A percentile compares a stretch with the other conserved stretches of the same genome.
Conservation (phyloP, 2,113 vertebrate species). For the Echinops telfairi region DNA sequence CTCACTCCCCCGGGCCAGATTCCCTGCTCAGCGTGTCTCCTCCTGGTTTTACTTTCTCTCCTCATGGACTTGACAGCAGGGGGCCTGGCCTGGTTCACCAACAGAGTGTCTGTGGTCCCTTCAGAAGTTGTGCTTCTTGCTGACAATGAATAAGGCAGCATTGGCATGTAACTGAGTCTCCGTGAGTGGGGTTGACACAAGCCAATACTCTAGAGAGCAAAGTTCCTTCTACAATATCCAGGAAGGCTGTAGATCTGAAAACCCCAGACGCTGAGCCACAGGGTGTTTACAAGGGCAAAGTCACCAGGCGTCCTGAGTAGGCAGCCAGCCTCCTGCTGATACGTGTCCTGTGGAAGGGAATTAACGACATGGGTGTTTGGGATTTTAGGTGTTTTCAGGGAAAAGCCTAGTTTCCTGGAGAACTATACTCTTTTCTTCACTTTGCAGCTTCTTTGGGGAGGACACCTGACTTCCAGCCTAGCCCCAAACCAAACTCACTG, state of each 20-base stretch:
- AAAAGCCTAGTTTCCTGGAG: conserved; percentile 1
- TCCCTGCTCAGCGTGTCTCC: not conserved
- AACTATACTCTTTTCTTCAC: not conserved
- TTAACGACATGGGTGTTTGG: not conserved
- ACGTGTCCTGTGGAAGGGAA: no score
- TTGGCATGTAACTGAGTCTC: not conserved
- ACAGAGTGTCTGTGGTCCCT: not conserved
- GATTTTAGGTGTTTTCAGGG: not conserved
- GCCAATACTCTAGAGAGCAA: not conserved
- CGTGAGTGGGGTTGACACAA: not conserved
- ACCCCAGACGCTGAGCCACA: not conserved
- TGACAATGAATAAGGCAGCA: not conserved
- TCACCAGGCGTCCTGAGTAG: not conserved
- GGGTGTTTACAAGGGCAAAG: no score
- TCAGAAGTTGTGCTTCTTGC: not conserved
- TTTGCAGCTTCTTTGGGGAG: not conserved
- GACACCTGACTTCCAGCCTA: not conserved
- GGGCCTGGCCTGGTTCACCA: not conserved
- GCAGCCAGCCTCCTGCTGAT: not conserved
- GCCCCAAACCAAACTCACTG: not conserved
- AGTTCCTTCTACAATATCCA: not conserved
- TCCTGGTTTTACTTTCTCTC: not conserved
- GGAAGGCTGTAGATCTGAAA: not conserved
- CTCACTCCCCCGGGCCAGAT: not conserved
- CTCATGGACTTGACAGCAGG: not conserved